Evolutionary conservation across 2,797 vertebrate species (phyloP).

Genomic region (Nyctibius grandis): DNA sequence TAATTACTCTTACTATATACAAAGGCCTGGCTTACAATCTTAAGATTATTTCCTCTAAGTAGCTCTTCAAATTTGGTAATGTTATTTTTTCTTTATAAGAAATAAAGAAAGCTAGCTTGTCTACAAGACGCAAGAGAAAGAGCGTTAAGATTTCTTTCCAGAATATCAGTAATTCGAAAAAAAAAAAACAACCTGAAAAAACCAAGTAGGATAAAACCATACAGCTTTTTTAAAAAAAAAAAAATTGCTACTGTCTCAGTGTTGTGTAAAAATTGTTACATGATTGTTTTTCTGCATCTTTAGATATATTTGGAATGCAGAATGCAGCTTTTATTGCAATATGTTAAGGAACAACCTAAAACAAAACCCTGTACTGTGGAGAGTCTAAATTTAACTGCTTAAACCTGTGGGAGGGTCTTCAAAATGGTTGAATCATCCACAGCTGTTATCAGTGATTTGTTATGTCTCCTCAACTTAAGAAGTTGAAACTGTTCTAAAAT

Average conservation of each 20-base stretch:
- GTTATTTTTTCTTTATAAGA: background rate
- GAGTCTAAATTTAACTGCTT: background rate
- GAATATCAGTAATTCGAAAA: background rate
- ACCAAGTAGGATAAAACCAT: background rate
- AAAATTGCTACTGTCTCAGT: background rate
- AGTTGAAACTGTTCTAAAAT: background rate
- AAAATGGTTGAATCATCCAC: background rate
- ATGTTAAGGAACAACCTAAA: background rate
- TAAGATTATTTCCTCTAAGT: background rate
- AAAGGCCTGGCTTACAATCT: background rate
- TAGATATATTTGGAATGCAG: background rate
- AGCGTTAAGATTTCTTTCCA: background rate
- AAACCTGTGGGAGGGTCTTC: background rate
- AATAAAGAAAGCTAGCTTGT: background rate
- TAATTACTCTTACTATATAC: background rate
- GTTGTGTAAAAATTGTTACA: background rate
- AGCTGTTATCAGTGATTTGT: background rate
- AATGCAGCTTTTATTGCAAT: background rate
- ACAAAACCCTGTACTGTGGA: background rate
- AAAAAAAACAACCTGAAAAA: background rate
- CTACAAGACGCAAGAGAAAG: background rate
- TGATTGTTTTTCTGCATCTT: background rate
- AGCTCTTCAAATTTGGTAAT: background rate
- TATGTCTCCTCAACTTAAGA: background rate
- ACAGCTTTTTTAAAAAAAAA: background rate